phyloP scores from a whole-genome alignment of 1,140 invertebrate genomes.

The Brachionus calyciflorus region DNA sequence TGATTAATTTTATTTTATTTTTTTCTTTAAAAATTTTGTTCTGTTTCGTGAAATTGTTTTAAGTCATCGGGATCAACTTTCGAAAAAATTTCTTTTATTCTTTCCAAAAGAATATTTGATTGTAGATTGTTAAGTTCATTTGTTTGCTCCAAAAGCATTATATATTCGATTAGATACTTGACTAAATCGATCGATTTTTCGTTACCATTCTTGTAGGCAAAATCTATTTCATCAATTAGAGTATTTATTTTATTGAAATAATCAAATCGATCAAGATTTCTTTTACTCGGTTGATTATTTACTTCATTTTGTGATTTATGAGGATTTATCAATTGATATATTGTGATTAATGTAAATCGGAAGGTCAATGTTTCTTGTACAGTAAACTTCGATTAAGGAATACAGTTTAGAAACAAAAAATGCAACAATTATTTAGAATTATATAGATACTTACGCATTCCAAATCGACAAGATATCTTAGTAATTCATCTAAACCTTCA shows the following conservation, averaged over 20 bases:
- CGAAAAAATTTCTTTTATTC: not conserved
- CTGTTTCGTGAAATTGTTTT: no score
- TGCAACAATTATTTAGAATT: not conserved
- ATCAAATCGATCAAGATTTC: not conserved
- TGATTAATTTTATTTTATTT: no score
- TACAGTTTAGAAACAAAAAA: not conserved
- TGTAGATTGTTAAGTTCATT: not conserved
- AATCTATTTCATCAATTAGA: conserved; percentile 23
- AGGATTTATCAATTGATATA: conserved; percentile 11
- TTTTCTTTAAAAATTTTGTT: no score
- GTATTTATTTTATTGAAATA: conserved; percentile 4
- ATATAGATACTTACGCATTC: conserved; percentile 3
- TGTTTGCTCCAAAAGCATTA: not conserved
- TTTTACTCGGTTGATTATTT: not conserved
- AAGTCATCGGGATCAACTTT: not conserved
- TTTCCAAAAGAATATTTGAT: not conserved
- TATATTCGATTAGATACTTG: conserved; percentile 2
- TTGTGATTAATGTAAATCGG: conserved; percentile 7
- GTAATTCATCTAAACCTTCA: conserved; percentile 20
- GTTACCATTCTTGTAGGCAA: not conserved
- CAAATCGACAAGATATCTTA: conserved; percentile 1
- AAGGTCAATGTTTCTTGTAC: conserved; percentile 15
- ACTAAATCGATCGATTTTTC: conserved; percentile 1
- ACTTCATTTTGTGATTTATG: not conserved
- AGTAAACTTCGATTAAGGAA: conserved; percentile 17